Base-by-base conservation (phyloP, 2,113 vertebrate genomes). In the Phylloscopus trochilus region DNA sequence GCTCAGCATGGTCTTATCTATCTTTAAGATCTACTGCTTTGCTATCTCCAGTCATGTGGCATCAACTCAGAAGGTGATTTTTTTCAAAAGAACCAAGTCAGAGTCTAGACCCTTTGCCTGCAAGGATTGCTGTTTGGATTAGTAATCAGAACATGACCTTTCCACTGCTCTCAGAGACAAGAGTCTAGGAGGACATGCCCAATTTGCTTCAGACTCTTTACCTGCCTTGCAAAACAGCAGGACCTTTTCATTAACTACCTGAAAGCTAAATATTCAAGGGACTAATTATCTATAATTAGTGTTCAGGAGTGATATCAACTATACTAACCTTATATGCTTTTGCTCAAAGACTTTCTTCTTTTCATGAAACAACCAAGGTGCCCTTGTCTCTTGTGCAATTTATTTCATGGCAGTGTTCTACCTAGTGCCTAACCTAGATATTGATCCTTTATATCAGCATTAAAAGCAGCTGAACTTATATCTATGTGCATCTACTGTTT, bases 11-110 rank as follows among this genome's bases (percentile, higher is more conserved):
- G 87, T 75, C 76, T 68, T 60, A 92, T 96, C 78, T 73, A 3
- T 95, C 86, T 97, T 80, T 75, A 92, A 92, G 87, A 88, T 93
- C 90, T 89, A 87, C 63, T 72, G 75, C 56, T 92, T 49, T 78
- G 83, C 83, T 83, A 43, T 92, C 60, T 92, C 56, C 63, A 53
- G 35, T 81, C n/a, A 31, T n/a, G 43, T 55, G 67, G 56, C 39
- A 92, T 63, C 68, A 67, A 31, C 55, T 73, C 37, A 68, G 63
- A 91, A 55, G 91, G 93, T 58, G 3, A 85, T 59, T 85, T 87
- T 91, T 62, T 76, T 67, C 44, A 78, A 43, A 87, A 69, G 41
- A 91, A 77, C 78, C 30, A 58, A 51, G 87, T 41, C 44, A 49
- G 13, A 86, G 15, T 58, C 43, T 64, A 52, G 70, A 53, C 63